phyloP scores from a whole-genome alignment of 2,888 invertebrate species.

The Ophion obscuratus region DNA sequence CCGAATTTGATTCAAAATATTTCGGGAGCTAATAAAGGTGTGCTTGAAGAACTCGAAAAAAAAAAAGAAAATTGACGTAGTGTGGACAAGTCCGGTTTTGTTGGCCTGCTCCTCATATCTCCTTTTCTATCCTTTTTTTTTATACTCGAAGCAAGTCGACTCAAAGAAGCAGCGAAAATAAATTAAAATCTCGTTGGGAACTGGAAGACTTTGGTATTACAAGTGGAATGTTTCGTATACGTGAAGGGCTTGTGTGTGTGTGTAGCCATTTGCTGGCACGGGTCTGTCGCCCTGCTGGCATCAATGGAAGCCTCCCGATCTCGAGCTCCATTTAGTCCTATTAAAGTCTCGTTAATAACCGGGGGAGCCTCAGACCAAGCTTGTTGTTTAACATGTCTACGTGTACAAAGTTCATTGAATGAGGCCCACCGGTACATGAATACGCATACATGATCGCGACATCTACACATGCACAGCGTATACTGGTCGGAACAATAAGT shows the following conservation, averaged over 20 bases:
- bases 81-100: not conserved
- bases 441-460: not conserved
- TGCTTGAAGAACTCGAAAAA: too few species aligned
- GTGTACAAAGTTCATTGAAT: constrained; percentile 44
- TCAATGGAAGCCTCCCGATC: constrained; percentile 54
- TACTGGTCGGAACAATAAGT: not conserved
- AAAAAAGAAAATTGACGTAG: not conserved
- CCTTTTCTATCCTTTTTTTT: not conserved
- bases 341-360: constrained; percentile 63
- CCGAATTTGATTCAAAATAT: too few species aligned
- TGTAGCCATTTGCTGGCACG: constrained; percentile 26
- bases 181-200: not conserved
- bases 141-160: not conserved
- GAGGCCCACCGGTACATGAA: not conserved
- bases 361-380: constrained; percentile 49
- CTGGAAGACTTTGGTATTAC: not conserved
- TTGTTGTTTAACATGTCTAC: constrained; percentile 45
- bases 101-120: not conserved
- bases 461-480: not conserved
- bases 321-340: constrained; percentile 64
- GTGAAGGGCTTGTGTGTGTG: not conserved
- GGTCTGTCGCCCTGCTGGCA: constrained; percentile 35
- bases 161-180: not conserved
- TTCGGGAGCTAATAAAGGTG: too few species aligned
- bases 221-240: not conserved